Conservation (phyloP, 2,113 vertebrate genomes). For the Microtus montanus region DNA sequence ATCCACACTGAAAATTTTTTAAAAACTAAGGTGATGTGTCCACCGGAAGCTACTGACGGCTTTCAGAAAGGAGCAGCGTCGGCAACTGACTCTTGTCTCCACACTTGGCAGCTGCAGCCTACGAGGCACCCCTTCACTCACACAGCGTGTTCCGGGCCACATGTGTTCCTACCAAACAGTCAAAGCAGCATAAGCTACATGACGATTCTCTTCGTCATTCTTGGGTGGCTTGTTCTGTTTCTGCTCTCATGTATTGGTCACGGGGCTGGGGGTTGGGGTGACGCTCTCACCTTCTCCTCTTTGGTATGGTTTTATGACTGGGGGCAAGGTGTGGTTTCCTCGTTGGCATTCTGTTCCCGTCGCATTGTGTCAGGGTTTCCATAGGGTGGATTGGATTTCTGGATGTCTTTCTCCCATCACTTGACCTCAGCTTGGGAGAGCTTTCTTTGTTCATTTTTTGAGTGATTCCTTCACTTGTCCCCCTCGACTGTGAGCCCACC, state of each 20-base stretch:
- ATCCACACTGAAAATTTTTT: slow-evolving; percentile 87
- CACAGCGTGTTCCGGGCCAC: slow-evolving; percentile 83
- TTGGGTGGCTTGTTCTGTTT: slow-evolving; percentile 68
- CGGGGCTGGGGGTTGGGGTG: slow-evolving; percentile 38
- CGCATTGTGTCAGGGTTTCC: slow-evolving; percentile 22
- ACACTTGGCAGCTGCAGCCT: slow-evolving; percentile 85
- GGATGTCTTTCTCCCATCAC: slow-evolving; percentile 14
- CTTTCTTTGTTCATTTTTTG: slow-evolving; percentile 7
- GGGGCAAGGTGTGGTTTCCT: neutral
- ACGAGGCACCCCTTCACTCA: slow-evolving; percentile 82
- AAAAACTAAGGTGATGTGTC: slow-evolving; percentile 81
- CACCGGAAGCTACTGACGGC: slow-evolving; percentile 85
- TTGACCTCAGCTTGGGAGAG: slow-evolving; percentile 46
- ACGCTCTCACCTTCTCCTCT: slow-evolving; percentile 74
- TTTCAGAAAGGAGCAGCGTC: slow-evolving; percentile 82
- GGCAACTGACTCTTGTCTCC: slow-evolving; percentile 82
- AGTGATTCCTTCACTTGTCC: slow-evolving; percentile 52
- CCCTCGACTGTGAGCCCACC: slow-evolving; percentile 78
- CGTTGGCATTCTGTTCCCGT: neutral
- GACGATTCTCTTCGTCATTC: slow-evolving; percentile 82
- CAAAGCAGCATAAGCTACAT: slow-evolving; percentile 82
- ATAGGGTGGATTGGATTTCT: slow-evolving; percentile 28
- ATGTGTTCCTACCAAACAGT: slow-evolving; percentile 71
- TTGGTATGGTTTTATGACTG: slow-evolving; percentile 27
- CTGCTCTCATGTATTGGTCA: slow-evolving; percentile 51